These are phyloP conservation scores for Agonopterix subpropinquella DNA, from an alignment of 2,888 invertebrate genomes.

Conservation along the genomic window DNA sequence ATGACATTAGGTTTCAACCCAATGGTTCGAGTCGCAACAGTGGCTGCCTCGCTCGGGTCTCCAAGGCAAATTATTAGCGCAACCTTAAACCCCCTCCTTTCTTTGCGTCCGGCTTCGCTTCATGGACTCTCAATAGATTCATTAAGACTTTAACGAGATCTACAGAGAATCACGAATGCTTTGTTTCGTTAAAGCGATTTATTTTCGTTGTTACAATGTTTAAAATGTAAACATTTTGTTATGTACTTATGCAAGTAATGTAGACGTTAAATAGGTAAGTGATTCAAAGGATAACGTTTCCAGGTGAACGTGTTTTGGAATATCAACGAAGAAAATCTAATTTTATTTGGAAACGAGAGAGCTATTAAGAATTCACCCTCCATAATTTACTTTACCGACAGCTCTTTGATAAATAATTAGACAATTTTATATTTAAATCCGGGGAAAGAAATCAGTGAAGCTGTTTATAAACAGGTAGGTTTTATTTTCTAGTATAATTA, in stretches of 20 bases:
- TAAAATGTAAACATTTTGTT: too few species aligned
- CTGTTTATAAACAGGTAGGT: not conserved
- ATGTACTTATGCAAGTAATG: too few species aligned
- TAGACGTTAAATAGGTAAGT: not conserved
- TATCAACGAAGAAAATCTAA: not conserved
- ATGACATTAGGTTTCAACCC: not conserved
- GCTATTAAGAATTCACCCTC: constrained; percentile 10
- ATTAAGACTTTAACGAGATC: constrained; percentile 73
- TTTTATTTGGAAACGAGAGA: constrained; percentile 2
- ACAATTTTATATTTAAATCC: constrained; percentile 1
- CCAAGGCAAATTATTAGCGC: constrained; percentile 57
- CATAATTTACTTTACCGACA: constrained; percentile 8
- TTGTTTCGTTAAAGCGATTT: constrained; percentile 70
- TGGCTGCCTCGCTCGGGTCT: not conserved
- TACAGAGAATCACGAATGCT: constrained; percentile 64
- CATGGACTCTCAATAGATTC: constrained; percentile 71
- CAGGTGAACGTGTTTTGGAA: too few species aligned
- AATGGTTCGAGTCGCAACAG: not conserved
- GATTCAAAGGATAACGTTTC: not conserved
- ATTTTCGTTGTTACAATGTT: constrained; percentile 44
- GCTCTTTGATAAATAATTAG: constrained; percentile 8
- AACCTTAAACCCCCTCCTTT: constrained; percentile 52
- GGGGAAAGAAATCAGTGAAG: not conserved
- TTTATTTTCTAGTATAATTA: not conserved
- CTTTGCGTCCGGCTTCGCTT: constrained; percentile 55